Base-by-base conservation (phyloP, 2,888 invertebrate genomes). In the Allophyes oxyacanthae region DNA sequence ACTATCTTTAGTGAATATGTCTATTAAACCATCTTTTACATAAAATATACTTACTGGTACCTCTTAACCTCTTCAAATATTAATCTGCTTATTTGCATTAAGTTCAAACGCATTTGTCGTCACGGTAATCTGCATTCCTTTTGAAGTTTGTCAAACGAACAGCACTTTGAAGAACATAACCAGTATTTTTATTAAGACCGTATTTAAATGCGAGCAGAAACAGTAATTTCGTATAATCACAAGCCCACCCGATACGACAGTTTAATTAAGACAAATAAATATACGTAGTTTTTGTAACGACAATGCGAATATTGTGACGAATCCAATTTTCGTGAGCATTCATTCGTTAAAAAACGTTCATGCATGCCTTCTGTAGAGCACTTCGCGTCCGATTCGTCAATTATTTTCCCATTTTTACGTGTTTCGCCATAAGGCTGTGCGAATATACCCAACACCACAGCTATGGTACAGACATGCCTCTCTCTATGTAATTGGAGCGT, bases 401-500 rank as follows among this genome's bases (percentile, higher is more conserved):
- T 83, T 82, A 84, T 80, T 84, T 82, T 81, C 74, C 77, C 69
- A 80, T 83, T 84, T 73, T 73, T 66, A 60, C 59, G 59, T 55
- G 45, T 63, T 62, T 38, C 60, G 51, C 54, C 51, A 70, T 61
- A 54, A 50, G 38, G n/a, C 40, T 42, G 46, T 44, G 46, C 58
- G 71, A 64, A 72, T 53, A 71, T 59, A 65, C 64, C 58, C 59
- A 56, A 70, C 69, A 70, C 55, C 59, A 55, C 56, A 54, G 62
- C 68, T 51, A 62, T 66, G 53, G 60, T 62, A 48, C 63, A 70
- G 77, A 77, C 76, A 77, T 72, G 67, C 71, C 76, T 81, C 79
- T 81, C 79, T 81, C 76, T 77, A 69, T 85, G 83, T 85, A 87
- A 86, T 88, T 89, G 87, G 83, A 64, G 64, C 83, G 83, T 85